Base-by-base conservation (phyloP, 2,888 invertebrate genomes). In the Portevinia maculata region DNA sequence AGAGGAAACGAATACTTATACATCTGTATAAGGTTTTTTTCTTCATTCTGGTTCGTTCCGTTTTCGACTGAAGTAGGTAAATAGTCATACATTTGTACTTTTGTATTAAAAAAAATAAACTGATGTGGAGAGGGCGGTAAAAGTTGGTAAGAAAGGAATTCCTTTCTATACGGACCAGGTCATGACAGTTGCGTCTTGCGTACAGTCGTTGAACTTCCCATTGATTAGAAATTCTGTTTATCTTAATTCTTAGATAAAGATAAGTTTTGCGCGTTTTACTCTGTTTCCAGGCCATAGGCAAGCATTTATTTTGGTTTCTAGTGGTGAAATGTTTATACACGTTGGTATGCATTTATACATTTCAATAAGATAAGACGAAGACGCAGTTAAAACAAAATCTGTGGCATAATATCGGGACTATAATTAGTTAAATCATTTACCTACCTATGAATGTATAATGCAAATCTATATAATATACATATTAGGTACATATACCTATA, bases 181-280 rank as follows among this genome's bases (percentile, higher is more conserved):
- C 55, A 70, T 53, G 60, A 62, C 34, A 62, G 46, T 30, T 55
- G 46, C n/a, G n/a, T n/a, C n/a, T 30, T 55, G 13, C 44, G 3
- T 32, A 55, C 44, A 52, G 34, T 37, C 39, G 30, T 32, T 70
- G 32, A 52, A 50, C 39, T 50, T 28, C 34, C 50, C 57, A 39
- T 57, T 64, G 57, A 57, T 78, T 57, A 71, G 41, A 64, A 50
- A 78, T 71, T 71, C 78, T 39, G 50, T 78, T 70, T 78, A 64
- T 34, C 55, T 62, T n/a, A 52, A 41, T 64, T 50, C 32, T 41
- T 32, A 28, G 19, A 65, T 59, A 52, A 44, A 46, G 46, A 73
- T 34, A 53, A 55, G 52, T 39, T 64, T 52, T 24, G 62, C 53
- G 24, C 0, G 59, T 57, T 44, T 19, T 52, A 28, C 52, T 50